These are phyloP conservation scores for Agapornis canus DNA, from an alignment of 2,797 vertebrate genomes.

Conservation along the genomic window DNA sequence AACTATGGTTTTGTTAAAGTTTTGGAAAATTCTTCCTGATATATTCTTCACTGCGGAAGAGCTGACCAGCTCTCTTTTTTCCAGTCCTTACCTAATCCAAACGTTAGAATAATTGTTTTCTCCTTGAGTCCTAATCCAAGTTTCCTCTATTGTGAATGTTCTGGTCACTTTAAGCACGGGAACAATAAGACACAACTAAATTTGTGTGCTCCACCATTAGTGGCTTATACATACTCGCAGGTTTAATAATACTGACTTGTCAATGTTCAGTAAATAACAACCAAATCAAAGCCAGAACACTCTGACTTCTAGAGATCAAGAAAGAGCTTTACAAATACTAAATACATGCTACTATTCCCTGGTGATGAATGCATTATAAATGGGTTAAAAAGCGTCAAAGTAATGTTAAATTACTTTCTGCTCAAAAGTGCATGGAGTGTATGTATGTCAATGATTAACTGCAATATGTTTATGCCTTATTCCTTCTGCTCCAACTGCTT, in stretches of 20 bases:
- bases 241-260: background rate
- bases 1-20: background rate
- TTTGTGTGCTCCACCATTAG: background rate
- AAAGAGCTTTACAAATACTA: constrained; percentile 21
- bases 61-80: background rate
- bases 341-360: background rate
- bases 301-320: constrained; percentile 14
- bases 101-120: background rate
- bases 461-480: background rate
- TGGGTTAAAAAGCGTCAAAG: constrained; percentile 28
- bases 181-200: background rate
- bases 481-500: background rate
- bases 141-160: background rate
- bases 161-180: background rate
- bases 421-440: background rate
- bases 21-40: background rate
- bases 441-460: background rate
- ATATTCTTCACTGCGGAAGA: background rate
- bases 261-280: constrained; percentile 18
- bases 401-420: constrained; percentile 2
- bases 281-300: background rate
- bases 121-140: background rate
- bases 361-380: constrained; percentile 1
- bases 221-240: background rate
- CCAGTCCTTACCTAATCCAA: background rate